These are phyloP conservation scores for Heptranchias perlo DNA, from an alignment of 2,113 vertebrate species.

Conservation along the genomic window DNA sequence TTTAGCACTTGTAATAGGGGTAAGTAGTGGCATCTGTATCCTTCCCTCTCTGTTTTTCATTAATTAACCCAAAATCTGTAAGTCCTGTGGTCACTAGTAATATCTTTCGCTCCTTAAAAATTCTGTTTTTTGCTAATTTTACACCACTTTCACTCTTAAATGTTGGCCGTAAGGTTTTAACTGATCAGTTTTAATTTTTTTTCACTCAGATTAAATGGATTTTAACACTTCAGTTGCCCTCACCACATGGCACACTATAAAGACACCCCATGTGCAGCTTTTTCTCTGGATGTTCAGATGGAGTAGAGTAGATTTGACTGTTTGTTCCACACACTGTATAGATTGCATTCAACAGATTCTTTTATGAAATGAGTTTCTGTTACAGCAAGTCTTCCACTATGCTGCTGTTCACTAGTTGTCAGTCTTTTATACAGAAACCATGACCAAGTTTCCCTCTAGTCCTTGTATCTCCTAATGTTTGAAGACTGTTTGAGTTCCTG, in stretches of 20 bases:
- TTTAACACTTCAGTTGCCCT: neutral
- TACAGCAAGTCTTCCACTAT: neutral
- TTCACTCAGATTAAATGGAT: too few species aligned
- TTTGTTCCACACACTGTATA: neutral
- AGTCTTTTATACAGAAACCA: neutral
- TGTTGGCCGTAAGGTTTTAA: too few species aligned
- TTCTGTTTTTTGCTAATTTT: neutral
- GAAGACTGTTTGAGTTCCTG: neutral
- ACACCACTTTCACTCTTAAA: too few species aligned
- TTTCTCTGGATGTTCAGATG: neutral
- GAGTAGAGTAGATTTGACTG: neutral
- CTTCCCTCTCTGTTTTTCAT: neutral
- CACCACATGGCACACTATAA: neutral
- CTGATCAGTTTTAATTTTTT: too few species aligned
- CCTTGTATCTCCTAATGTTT: neutral
- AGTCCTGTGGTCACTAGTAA: neutral
- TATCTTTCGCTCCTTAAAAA: neutral
- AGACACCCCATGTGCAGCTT: neutral
- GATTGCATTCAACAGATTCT: neutral
- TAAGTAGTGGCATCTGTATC: neutral
- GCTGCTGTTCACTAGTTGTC: neutral
- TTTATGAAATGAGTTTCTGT: neutral
- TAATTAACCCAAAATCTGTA: neutral
- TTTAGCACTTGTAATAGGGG: neutral
- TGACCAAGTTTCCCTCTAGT: neutral